Evolutionary conservation across 2,888 invertebrate genomes (phyloP).

Genomic region (Pardosa pseudoannulata): DNA sequence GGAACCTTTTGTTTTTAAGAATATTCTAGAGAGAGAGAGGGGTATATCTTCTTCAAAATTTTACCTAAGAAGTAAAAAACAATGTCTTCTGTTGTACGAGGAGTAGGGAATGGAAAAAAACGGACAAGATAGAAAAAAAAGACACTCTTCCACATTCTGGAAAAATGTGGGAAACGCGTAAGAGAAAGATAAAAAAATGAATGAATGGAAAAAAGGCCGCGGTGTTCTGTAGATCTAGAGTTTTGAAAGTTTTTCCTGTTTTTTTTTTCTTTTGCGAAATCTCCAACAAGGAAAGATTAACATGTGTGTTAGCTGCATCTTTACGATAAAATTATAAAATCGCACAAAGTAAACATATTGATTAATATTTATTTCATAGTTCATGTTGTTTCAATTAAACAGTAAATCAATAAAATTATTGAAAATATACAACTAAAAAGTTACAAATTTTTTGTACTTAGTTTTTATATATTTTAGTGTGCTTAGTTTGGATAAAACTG

Average conservation of each 20-base stretch:
- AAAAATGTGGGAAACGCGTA: slow-evolving; percentile 55
- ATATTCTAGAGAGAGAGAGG: background rate
- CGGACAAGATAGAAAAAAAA: slow-evolving; percentile 32
- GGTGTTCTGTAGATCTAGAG: slow-evolving; percentile 54
- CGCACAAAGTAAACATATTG: no score
- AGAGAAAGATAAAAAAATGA: slow-evolving; percentile 4
- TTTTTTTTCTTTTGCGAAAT: slow-evolving; percentile 53
- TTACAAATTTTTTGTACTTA: no score
- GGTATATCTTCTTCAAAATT: slow-evolving; percentile 16
- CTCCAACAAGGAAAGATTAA: slow-evolving; percentile 56
- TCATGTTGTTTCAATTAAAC: no score
- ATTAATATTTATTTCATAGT: no score
- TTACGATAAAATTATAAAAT: background rate
- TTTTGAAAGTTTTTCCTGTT: slow-evolving; percentile 67
- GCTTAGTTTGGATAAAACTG: no score
- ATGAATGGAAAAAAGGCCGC: slow-evolving; percentile 10
- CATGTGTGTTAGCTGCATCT: slow-evolving; percentile 44
- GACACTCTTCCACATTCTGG: slow-evolving; percentile 37
- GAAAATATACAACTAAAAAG: no score
- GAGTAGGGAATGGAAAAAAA: slow-evolving; percentile 7
- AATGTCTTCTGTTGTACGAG: slow-evolving; percentile 46
- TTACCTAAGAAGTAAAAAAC: slow-evolving; percentile 60
- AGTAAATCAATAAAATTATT: no score
- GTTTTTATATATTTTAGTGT: no score
- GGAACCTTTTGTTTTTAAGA: slow-evolving; percentile 35